Evolutionary conservation across 1,140 invertebrate species (phyloP), one percentile per base, ranked within the genome.

Genomic region (Solenopsis fugax): DNA sequence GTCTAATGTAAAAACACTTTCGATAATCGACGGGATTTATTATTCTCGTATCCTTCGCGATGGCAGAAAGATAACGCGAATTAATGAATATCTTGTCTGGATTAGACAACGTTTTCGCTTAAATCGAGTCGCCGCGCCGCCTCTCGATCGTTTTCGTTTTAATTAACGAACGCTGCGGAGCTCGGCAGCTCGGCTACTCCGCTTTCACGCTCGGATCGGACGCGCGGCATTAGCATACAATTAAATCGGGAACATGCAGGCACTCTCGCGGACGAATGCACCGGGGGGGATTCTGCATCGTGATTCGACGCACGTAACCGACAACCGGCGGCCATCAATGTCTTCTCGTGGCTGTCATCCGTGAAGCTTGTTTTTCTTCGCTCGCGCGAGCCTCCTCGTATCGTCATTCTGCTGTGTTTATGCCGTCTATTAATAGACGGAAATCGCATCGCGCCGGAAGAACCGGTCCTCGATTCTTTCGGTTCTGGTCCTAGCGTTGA

Each of bases 371-470:
- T 69, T 56, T 73, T 84, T 64, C 64, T 78, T 37, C 29, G 9
- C 80, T n/a, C 24, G 21, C 29, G 45, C 54, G 62, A 52, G 29
- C 64, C 41, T 77, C 41, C 54, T 50, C 56, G 16, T 67, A 50
- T 89, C 54, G 65, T 34, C 60, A 87, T 75, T 80, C 82, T 54
- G 71, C 73, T 16, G 45, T 85, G 65, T 77, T 90, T 90, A 77
- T 65, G 37, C 29, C 45, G 29, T 48, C 82, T 90, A 88, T 91
- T 91, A 90, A 91, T 90, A 90, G 89, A 81, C 21, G 48, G 71
- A 82, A 88, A 81, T 65, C 71, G 37, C 24, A 54, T 71, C 52
- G 54, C 52, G 62, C 72, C 78, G 89, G 88, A 90, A 73, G 80
- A 87, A 90, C 80, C 89, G 80, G 88, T 88, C 80, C 52, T 13